Evolutionary conservation across 2,888 invertebrate species (phyloP), one percentile per base, ranked within the genome.

Genomic region (Alloplasta piceator): DNA sequence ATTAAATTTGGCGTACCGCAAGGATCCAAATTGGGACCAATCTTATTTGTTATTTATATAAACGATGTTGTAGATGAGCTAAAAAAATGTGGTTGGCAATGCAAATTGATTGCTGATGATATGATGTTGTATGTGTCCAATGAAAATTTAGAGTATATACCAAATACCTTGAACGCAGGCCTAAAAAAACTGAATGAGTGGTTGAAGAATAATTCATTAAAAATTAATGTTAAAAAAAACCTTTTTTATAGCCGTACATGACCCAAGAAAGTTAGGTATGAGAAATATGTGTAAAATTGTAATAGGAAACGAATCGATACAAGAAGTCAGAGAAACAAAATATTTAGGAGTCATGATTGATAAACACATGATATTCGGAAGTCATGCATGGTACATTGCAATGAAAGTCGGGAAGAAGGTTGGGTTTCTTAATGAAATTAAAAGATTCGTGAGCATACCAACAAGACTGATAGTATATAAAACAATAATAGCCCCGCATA

Each of bases 301-400:
- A 52, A 80, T 76, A 16, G 7, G 56, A 12, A 55, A 78, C 58
- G 70, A 52, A 7, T 14, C 7, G 1, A 10, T 82, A 9, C 58
- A 75, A 10, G 52, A 66, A 39, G 73, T 84, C 0, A 36, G 68
- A 4, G 39, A 12, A 55, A 80, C 82, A 0, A 82, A 80, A 43
- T 84, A 84, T 10, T 12, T 84, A 4, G 80, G 76, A 6, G 43
- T 83, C 36, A 79, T 84, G 4, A 80, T 81, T 16, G 81, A 84
- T 39, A n/a, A 63, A 46, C 67, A 58, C 6, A 26, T 81, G n/a
- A 1, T n/a, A 9, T 58, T 58, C 36, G 58, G 46, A 6, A 36
- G 36, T 5, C 58, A 70, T 36, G 56, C 70, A 26, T 58, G 58
- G 46, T 58, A 70, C 9, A 46, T 38, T 6, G 64, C 64, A 2